Conservation (phyloP, 2,797 vertebrate genomes). For the Sciurus vulgaris region DNA sequence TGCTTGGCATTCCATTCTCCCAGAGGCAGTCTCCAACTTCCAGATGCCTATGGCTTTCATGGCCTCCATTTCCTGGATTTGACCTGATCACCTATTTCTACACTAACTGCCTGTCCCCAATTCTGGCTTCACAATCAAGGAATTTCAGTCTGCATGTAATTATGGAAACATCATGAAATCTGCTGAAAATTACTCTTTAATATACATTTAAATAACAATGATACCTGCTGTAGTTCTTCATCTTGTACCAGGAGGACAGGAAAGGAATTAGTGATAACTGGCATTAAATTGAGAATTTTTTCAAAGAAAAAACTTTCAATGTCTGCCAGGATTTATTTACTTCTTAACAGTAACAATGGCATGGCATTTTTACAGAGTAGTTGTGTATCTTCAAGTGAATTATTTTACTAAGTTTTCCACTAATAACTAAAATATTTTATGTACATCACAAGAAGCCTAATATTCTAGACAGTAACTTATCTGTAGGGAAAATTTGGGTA, state of each 20-base stretch:
- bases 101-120: no score
- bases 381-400: neutral
- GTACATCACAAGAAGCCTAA: neutral
- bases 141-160: neutral
- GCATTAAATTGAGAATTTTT: neutral
- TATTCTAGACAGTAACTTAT: constrained; percentile 28
- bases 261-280: neutral
- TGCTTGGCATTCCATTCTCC: no score
- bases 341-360: neutral
- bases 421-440: constrained; percentile 22
- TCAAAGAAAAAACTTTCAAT: neutral
- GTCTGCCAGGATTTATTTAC: fast-evolving
- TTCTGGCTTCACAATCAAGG: neutral
- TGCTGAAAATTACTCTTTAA: neutral
- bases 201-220: neutral
- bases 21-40: no score
- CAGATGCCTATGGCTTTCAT: no score
- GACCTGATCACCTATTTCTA: no score
- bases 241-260: neutral
- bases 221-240: neutral
- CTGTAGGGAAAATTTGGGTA: neutral
- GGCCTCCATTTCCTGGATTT: no score
- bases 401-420: constrained; percentile 9
- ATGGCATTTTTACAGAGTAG: neutral
- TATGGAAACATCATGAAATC: neutral